Base-by-base conservation (phyloP, 2,888 invertebrate genomes). In the Marronus borbonicus region DNA sequence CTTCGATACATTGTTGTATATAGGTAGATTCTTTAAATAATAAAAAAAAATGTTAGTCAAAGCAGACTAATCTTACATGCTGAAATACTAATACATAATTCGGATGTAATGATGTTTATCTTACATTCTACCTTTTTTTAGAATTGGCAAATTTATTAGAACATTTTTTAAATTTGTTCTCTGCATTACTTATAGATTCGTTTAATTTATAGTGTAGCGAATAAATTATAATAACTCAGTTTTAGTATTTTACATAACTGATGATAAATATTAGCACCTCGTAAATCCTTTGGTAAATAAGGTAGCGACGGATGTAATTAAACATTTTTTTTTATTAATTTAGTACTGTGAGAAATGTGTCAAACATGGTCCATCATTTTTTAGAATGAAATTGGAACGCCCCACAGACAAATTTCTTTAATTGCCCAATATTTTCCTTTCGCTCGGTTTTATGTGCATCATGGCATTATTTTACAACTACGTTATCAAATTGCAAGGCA, bases 401-500 rank as follows among this genome's bases (percentile, higher is more conserved):
- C 12, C 44, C 44, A 44, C 44, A 12, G 8, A 39, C 39, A 1
- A 10, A 39, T 39, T 39, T 39, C 39, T 55, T 55, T 55, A 55
- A 17, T 17, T 55, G 14, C 20, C 1, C 20, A 20, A n/a, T 55
- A 55, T 55, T 55, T 20, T 55, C 12, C 14, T 55, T 20, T n/a
- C 44, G 8, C 44, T 44, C 12, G 8, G 8, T 44, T 44, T 44
- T 8, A 44, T 44, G 44, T 44, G 12, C 8, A 44, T 44, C 44
- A 44, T 44, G 44, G 44, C 44, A 44, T 44, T 8, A 55, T 20
- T 55, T 55, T 55, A n/a, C n/a, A 55, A 17, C 17, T 55, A 55
- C 14, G n/a, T 55, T 65, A 65, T 65, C 17, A 39, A 65, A 65
- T 65, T 65, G 36, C 36, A 70, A 70, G 70, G 70, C 70, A 70